Evolutionary conservation across 2,113 vertebrate species (phyloP), one percentile per base, ranked within the genome.

Genomic region (Artemisiospiza belli): DNA sequence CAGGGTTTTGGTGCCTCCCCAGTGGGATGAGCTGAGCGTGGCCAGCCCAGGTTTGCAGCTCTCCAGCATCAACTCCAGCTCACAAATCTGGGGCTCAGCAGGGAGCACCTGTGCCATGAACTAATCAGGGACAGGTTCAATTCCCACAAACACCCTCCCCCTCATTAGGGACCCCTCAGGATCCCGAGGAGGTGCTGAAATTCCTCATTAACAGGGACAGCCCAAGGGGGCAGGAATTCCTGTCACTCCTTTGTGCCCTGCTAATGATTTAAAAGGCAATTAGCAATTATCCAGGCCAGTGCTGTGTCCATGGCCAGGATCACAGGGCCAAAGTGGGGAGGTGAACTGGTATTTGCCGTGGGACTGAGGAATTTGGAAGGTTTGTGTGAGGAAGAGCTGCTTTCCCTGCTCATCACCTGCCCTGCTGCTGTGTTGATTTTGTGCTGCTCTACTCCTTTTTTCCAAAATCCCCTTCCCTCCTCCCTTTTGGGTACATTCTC

Each of bases 401-500:
- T 39, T 57, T 19, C 28, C 27, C 19, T 52, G 15, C 12, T 31
- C 66, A 24, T 41, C 8, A 1, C 44, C 51, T 11, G 19, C 41
- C 47, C 28, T 59, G 39, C 30, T 8, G 5, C 43, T 10, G 18
- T 33, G 47, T 21, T 70, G 35, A 3, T 39, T 43, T 3, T 0
- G 39, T 59, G 63, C 80, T 2, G 0, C 46, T 57, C 43, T 52
- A 10, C 31, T 52, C 14, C 11, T 8, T 31, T 41, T 35, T 27
- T 6, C 51, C 55, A 15, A n/a, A 83, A n/a, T 24, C 66, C 25
- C n/a, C 18, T 47, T 75, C 58, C 78, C 62, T 4, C 37, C 25
- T 1, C 31, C 52, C 18, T 23, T 51, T 49, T 30, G 35, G 31
- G 19, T 21, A 1, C 0, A 0, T 2, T 10, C 39, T n/a, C 74